Base-by-base conservation (phyloP, 2,797 vertebrate species). In the Columba guinea region DNA sequence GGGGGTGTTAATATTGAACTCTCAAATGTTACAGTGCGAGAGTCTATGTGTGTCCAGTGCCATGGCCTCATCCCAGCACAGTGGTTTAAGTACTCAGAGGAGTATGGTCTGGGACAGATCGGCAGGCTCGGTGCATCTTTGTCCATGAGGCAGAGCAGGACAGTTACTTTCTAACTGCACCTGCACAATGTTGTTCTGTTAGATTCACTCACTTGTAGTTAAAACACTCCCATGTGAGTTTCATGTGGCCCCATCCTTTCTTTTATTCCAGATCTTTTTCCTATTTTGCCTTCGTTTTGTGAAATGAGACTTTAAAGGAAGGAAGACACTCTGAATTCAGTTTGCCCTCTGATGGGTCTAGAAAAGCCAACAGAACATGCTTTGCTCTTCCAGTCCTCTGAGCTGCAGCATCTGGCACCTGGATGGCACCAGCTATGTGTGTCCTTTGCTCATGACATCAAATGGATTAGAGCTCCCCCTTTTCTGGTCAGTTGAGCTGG, bases 1-100 rank as follows among this genome's bases (percentile, higher is more conserved):
- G 10, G 13, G 6, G 7, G 4, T 27, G 15, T 58, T 75, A 27
- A 39, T 24, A 51, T 6, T 0, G 0, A 37, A 22, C 26, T 68
- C 49, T 32, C 28, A 73, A 14, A 51, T 5, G 3, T 32, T 53
- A 9, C 58, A 20, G 15, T 11, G 4, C 52, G 12, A 62, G 35
- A 27, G 13, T 11, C 28, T 24, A 6, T 20, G 48, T 37, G 17
- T 34, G 28, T 27, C 5, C 3, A 22, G 41, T 84, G 71, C 58
- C 24, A 13, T 28, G 28, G 48, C 44, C 37, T 27, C 46, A 30
- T 15, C 11, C 3, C 37, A 34, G 28, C 62, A 17, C 44, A 6
- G 18, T 22, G 27, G 32, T 51, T 49, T 17, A 32, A 22, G 15
- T 35, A 4, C 70, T 70, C 35, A 46, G 35, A 53, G n/a, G 77